Evolutionary conservation across 2,113 vertebrate species (phyloP).

Genomic region (Butorides virescens): DNA sequence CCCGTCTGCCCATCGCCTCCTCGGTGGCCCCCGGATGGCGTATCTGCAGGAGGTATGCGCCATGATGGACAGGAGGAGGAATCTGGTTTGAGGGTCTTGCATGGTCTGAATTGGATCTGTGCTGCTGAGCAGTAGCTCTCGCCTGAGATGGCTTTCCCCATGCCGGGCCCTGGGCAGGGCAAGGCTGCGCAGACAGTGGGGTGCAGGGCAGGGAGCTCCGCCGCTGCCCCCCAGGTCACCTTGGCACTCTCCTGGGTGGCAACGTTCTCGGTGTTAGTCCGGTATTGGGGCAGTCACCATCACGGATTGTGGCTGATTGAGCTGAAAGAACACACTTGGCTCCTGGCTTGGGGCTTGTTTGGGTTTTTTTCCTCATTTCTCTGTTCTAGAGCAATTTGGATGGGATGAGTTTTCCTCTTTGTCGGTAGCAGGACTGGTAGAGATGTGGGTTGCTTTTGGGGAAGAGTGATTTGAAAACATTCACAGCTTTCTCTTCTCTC

Average conservation of each 20-base stretch:
- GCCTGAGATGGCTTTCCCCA: not conserved
- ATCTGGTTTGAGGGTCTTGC: not conserved
- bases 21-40: not conserved
- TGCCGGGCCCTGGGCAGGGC: not conserved
- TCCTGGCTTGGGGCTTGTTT: not conserved
- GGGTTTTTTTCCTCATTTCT: not conserved
- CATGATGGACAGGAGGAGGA: not conserved
- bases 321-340: not conserved
- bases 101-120: not conserved
- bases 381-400: not conserved
- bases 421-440: not conserved
- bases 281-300: not conserved
- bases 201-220: not conserved
- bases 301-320: not conserved
- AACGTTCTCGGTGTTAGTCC: not conserved
- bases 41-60: not conserved
- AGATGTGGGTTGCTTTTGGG: not conserved
- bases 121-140: not conserved
- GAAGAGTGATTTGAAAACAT: not conserved
- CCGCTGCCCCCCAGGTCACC: slow-evolving; percentile 23
- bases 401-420: not conserved
- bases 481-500: not conserved
- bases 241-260: not conserved
- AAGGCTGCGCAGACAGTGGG: not conserved
- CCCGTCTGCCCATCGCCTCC: not conserved